Percentiles rank a stretch among this genome's conserved stretches.
phyloP scores from a whole-genome alignment of 2,888 invertebrate species.

The Dysmachus trigonus region DNA sequence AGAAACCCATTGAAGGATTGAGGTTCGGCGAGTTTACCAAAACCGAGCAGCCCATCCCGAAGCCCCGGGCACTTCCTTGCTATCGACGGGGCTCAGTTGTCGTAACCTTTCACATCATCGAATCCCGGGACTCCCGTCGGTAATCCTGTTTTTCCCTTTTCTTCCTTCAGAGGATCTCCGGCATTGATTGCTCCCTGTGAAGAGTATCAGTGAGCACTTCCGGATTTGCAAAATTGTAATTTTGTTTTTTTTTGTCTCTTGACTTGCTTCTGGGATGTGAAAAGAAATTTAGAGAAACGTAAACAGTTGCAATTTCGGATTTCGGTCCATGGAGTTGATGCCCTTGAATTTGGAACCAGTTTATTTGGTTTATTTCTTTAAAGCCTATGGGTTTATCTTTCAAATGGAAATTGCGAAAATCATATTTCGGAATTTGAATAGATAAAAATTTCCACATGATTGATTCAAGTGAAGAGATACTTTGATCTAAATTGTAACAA shows the following conservation, averaged over 20 bases:
- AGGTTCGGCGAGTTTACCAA: background rate
- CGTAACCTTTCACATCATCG: conserved; percentile 25
- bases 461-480: background rate
- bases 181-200: background rate
- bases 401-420: background rate
- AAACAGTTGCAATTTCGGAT: conserved; percentile 4
- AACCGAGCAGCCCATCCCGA: background rate
- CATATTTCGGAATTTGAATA: background rate
- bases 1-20: background rate
- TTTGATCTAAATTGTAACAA: too few species aligned
- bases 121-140: background rate
- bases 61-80: conserved; percentile 8
- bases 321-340: background rate
- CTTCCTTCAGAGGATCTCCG: background rate
- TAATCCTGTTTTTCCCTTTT: conserved; percentile 14
- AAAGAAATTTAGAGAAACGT: background rate
- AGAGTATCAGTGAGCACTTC: background rate
- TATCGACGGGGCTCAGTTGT: background rate
- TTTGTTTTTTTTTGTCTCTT: background rate
- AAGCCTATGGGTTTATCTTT: background rate
- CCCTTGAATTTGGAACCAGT: conserved; percentile 4
- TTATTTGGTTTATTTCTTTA: background rate
- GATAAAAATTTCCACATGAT: background rate
- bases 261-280: background rate
- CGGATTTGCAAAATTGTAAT: conserved; percentile 6